Evolutionary conservation across 2,888 invertebrate species (phyloP).

Genomic region (Calliopum simillimum): DNA sequence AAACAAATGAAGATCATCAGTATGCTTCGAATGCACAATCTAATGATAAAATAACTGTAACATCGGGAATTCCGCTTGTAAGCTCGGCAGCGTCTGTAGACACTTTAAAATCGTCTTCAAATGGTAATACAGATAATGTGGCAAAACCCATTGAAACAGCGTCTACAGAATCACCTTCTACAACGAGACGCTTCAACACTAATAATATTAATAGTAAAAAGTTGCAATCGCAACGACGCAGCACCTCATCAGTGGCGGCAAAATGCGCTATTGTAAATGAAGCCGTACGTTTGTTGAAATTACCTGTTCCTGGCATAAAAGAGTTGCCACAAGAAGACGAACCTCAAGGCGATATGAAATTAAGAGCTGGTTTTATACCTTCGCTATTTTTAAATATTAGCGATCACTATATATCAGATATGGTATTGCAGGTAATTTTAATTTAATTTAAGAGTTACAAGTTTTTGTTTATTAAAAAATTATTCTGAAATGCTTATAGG

Average conservation of each 20-base stretch:
- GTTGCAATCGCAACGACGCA: constrained; percentile 55
- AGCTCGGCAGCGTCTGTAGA: constrained; percentile 59
- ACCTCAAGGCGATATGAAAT: constrained; percentile 55
- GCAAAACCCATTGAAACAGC: not conserved
- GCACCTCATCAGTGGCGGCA: constrained; percentile 58
- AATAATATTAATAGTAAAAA: constrained; percentile 49
- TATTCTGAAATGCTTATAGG: constrained; percentile 60
- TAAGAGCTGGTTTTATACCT: constrained; percentile 70
- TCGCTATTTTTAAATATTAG: constrained; percentile 74
- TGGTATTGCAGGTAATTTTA: constrained; percentile 77
- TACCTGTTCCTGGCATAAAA: constrained; percentile 68
- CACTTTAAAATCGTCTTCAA: constrained; percentile 57
- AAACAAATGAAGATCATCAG: constrained; percentile 65
- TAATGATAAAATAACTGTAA: constrained; percentile 18
- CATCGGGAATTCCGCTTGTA: constrained; percentile 27
- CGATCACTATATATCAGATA: constrained; percentile 78
- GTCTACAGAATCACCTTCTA: constrained; percentile 27
- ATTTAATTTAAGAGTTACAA: not conserved
- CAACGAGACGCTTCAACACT: constrained; percentile 43
- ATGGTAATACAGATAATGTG: constrained; percentile 35
- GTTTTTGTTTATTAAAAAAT: not conserved
- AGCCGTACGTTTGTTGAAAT: constrained; percentile 56
- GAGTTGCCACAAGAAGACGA: constrained; percentile 61
- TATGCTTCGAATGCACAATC: constrained; percentile 26
- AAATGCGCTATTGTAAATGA: constrained; percentile 59